Conservation (phyloP, 2,113 vertebrate species). For the Zootoca vivipara region DNA sequence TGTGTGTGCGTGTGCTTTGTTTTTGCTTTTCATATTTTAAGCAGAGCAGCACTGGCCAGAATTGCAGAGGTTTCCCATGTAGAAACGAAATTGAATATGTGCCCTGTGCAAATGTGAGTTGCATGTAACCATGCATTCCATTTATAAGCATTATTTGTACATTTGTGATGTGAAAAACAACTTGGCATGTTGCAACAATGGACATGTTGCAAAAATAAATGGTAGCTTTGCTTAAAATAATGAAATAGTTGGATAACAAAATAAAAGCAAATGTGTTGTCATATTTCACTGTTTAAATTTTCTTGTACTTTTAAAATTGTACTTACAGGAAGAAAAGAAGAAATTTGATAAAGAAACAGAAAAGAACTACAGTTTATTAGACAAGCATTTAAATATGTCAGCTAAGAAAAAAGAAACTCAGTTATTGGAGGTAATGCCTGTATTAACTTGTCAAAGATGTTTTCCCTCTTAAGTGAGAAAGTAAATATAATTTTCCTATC, state of each 20-base stretch:
- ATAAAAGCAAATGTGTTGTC: background rate
- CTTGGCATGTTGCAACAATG: background rate
- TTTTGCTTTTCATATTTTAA: background rate
- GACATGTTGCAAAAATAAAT: background rate
- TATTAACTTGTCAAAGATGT: background rate
- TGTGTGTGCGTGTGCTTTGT: background rate
- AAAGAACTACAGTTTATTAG: conserved; percentile 94
- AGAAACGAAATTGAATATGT: no score
- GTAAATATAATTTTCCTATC: background rate
- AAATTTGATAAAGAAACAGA: conserved; percentile 98
- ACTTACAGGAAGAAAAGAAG: conserved; percentile 91
- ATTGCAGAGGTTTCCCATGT: background rate
- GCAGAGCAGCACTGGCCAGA: background rate
- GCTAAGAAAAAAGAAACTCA: conserved; percentile 97
- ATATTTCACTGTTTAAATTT: background rate
- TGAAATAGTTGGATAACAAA: background rate
- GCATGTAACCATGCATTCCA: background rate
- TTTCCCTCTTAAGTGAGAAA: background rate
- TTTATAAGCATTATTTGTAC: background rate
- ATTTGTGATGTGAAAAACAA: background rate
- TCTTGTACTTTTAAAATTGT: conserved; percentile 18
- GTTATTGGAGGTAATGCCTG: conserved; percentile 87
- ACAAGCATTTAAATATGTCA: conserved; percentile 95
- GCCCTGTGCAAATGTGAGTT: background rate
- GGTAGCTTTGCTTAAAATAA: background rate